These are phyloP conservation scores for Papilio aristodemus DNA, from an alignment of 1,140 invertebrate genomes.

Conservation along the genomic window DNA sequence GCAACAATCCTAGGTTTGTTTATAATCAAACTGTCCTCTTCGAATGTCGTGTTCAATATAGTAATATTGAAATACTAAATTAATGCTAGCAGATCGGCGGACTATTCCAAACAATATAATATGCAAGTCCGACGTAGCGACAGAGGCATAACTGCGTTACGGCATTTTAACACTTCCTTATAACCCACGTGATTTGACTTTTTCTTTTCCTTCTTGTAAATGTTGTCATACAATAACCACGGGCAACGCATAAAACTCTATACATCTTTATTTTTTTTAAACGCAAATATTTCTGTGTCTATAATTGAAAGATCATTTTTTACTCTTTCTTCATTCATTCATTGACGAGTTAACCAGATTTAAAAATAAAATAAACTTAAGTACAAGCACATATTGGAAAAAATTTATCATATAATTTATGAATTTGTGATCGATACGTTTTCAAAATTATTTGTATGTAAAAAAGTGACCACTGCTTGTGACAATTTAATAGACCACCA, in stretches of 20 bases:
- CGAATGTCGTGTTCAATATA: background rate
- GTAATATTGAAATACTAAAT: background rate
- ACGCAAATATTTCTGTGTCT: background rate
- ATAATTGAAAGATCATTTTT: background rate
- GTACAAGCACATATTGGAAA: background rate
- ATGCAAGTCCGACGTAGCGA: background rate
- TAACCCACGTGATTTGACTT: background rate
- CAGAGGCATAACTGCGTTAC: background rate
- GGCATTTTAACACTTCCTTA: slow-evolving; percentile 3
- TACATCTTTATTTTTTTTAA: background rate
- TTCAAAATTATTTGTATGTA: background rate
- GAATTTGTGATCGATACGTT: background rate
- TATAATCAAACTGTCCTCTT: too few species aligned
- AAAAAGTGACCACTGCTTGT: too few species aligned
- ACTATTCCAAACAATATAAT: background rate
- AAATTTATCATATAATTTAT: background rate
- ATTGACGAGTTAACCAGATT: background rate
- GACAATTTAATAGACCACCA: too few species aligned
- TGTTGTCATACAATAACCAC: slow-evolving; percentile 1
- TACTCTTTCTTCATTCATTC: background rate
- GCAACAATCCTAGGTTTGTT: too few species aligned
- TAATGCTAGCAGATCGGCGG: background rate
- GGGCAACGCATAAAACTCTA: background rate
- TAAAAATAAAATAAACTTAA: background rate
- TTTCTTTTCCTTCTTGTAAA: background rate